Evolutionary conservation across 2,888 invertebrate genomes (phyloP).

Genomic region (Gonocerus acuteangulatus): DNA sequence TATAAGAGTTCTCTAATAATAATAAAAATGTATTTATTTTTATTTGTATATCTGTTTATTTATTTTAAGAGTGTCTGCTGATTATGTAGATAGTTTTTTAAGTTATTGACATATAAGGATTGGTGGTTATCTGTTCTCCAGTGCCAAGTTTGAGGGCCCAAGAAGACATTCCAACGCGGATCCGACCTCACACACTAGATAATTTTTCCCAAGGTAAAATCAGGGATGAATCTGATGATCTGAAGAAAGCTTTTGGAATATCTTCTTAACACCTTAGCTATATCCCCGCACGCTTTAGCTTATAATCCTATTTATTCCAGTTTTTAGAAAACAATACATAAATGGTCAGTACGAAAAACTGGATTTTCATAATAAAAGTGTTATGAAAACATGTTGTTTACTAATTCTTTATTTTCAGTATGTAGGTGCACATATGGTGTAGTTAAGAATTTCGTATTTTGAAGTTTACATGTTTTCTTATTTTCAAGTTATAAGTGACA

Average conservation of each 20-base stretch:
- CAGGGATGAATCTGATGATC: not conserved
- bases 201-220: slow-evolving; percentile 48
- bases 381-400: no score
- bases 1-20: no score
- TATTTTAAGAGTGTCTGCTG: no score
- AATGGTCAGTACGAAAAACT: not conserved
- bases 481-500: no score
- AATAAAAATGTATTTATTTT: no score
- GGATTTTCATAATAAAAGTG: not conserved
- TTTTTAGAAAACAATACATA: not conserved
- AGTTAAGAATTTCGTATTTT: no score
- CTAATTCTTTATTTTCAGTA: no score
- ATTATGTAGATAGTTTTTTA: no score
- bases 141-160: slow-evolving; percentile 34
- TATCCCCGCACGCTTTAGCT: slow-evolving; percentile 25
- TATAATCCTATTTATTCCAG: slow-evolving; percentile 3
- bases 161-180: slow-evolving; percentile 37
- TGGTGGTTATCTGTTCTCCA: slow-evolving; percentile 26
- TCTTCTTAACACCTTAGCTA: slow-evolving; percentile 22
- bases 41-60: no score
- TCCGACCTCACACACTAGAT: slow-evolving; percentile 48
- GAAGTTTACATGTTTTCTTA: no score
- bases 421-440: no score
- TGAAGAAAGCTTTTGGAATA: slow-evolving; percentile 14
- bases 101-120: not conserved